Evolutionary conservation across 2,113 vertebrate species (phyloP), one percentile per base, ranked within the genome.

Genomic region (Engystomops pustulosus): DNA sequence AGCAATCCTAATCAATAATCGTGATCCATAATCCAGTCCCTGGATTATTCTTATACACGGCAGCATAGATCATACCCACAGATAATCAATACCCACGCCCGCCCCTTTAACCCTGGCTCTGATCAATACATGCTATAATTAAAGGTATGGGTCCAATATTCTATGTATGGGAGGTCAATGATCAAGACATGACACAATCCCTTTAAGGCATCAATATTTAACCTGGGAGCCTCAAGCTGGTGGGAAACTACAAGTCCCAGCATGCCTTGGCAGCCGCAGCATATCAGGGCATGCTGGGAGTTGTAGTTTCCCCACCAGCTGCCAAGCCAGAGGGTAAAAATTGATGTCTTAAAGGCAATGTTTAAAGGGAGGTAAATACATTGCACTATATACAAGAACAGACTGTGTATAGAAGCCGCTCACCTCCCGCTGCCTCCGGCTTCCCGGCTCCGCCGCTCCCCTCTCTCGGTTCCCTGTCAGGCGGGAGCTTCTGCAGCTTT

Each of bases 401-500:
- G 2, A 44, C 38, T 41, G 4, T 8, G 8, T 41, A 15, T 14
- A 58, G 7, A 76, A 2, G 38, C 15, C 6, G 9, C 9, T 45
- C 44, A 55, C 53, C 70, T n/a, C 17, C 41, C 17, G 51, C 53
- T 70, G 41, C 20, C 41, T 67, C 78, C 41, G 34, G 49, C n/a
- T 58, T 6, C 34, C 81, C 53, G 69, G 68, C 68, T 62, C 51
- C 69, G 62, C 79, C 41, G 79, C 62, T 80, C 62, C 60, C 60
- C 44, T 32, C 44, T 32, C 69, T 55, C 49, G n/a, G 41, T 49
- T 74, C 69, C 81, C 81, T 76, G 81, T 83, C 81, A 83, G 81
- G 69, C 69, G 69, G 69, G 81, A 83, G 69, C 69, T 62, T 23
- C 81, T 60, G 23, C 49, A 32, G 49, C 12, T 55, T n/a, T 15